Percentiles rank a stretch among this genome's conserved stretches.
phyloP scores from a whole-genome alignment of 1,140 invertebrate genomes.

The Choristoneura fumiferana region DNA sequence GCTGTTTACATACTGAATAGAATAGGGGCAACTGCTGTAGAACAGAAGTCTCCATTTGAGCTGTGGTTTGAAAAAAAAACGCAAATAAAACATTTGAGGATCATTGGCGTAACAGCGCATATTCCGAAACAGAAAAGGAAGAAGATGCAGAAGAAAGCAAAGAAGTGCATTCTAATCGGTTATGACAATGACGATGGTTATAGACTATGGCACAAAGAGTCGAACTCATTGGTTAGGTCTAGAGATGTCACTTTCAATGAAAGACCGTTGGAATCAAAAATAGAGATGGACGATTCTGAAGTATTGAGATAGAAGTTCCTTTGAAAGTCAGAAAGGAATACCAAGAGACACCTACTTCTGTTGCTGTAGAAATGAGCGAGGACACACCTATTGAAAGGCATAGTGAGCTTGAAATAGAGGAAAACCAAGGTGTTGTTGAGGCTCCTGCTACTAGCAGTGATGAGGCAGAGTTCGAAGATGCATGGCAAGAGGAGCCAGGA shows the following conservation, averaged over 20 bases:
- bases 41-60: conserved; percentile 7
- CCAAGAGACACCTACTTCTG: background rate
- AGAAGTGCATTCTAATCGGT: conserved; percentile 8
- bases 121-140: conserved; percentile 37
- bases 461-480: background rate
- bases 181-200: conserved; percentile 20
- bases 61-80: conserved; percentile 16
- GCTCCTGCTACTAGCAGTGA: background rate
- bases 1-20: conserved; percentile 18
- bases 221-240: conserved; percentile 2
- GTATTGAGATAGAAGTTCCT: background rate
- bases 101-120: conserved; percentile 33
- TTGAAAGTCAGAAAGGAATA: background rate
- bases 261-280: background rate
- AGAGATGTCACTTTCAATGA: conserved; percentile 20
- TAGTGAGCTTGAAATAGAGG: background rate
- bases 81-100: conserved; percentile 3
- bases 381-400: background rate
- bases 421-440: background rate
- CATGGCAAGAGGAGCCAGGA: background rate
- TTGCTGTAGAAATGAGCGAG: no score
- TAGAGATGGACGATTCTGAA: no score
- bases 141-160: conserved; percentile 22
- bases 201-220: background rate
- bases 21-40: background rate